Conservation (phyloP, 2,888 invertebrate genomes). For the Caenorhabditis wallacei region DNA sequence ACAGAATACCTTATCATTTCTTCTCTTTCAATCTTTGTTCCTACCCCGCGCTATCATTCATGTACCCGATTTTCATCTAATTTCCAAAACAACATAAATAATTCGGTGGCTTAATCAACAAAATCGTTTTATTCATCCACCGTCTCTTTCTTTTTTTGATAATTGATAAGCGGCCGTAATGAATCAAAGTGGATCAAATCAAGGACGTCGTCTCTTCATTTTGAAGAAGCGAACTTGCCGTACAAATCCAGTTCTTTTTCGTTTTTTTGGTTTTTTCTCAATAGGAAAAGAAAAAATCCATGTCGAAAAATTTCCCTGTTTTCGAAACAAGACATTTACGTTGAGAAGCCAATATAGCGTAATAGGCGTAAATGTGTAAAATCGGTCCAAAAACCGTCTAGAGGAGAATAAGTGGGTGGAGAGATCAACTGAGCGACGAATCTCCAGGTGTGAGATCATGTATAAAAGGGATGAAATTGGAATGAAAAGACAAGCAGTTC, state of each 20-base stretch:
- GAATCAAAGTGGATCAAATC: slow-evolving; percentile 36
- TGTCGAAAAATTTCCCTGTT: background rate
- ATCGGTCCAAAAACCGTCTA: slow-evolving; percentile 28
- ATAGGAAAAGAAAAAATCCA: slow-evolving; percentile 3
- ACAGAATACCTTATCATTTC: background rate
- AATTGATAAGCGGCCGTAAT: background rate
- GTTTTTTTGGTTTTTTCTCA: background rate
- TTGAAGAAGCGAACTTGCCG: slow-evolving; percentile 13
- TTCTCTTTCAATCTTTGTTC: background rate
- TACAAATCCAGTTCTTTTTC: slow-evolving; percentile 25
- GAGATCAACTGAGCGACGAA: slow-evolving; percentile 22
- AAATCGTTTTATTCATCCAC: background rate
- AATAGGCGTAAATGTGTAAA: slow-evolving; percentile 26
- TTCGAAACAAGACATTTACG: slow-evolving; percentile 2
- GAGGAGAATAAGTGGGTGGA: slow-evolving; percentile 17
- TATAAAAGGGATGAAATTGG: slow-evolving; percentile 27
- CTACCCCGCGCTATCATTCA: background rate
- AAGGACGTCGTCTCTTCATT: slow-evolving; percentile 33
- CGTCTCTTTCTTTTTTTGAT: no score
- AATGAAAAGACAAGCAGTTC: slow-evolving; percentile 36
- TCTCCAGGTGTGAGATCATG: background rate
- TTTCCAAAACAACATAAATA: slow-evolving; percentile 18
- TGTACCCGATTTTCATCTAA: background rate
- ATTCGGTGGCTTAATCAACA: background rate
- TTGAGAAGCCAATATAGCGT: background rate